A percentile compares a stretch with the other conserved stretches of the same genome.
These are phyloP conservation scores for Campoplex nolae DNA, from an alignment of 2,888 invertebrate genomes.

Conservation along the genomic window DNA sequence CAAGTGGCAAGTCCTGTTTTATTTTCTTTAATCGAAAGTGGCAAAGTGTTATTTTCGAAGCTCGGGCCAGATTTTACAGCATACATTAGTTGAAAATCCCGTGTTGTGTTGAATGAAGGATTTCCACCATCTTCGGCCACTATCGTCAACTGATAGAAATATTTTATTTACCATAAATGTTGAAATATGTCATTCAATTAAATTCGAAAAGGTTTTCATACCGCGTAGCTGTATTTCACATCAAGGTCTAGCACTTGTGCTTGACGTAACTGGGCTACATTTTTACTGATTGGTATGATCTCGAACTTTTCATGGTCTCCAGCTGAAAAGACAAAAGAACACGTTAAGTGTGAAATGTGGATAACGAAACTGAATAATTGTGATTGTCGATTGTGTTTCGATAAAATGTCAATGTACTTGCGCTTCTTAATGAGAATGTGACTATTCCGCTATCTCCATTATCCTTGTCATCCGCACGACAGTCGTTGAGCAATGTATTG, in stretches of 20 bases:
- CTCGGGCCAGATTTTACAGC: slow-evolving; percentile 69
- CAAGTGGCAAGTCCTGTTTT: slow-evolving; percentile 61
- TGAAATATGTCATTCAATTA: not conserved
- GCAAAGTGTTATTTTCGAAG: slow-evolving; percentile 67
- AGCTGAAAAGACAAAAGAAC: slow-evolving; percentile 36
- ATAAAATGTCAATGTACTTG: slow-evolving; percentile 79
- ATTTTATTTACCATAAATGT: not conserved
- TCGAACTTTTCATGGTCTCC: slow-evolving; percentile 69
- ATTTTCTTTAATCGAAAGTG: slow-evolving; percentile 72
- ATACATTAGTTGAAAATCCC: slow-evolving; percentile 67
- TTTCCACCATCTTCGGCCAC: slow-evolving; percentile 70
- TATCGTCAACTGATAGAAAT: slow-evolving; percentile 62
- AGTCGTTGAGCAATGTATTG: slow-evolving; percentile 82
- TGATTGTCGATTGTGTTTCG: not conserved
- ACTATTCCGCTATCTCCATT: slow-evolving; percentile 86
- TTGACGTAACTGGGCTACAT: slow-evolving; percentile 71
- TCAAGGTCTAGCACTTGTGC: slow-evolving; percentile 50
- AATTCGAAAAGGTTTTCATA: slow-evolving; percentile 8
- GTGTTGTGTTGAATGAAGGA: slow-evolving; percentile 56
- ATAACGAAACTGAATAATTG: not conserved
- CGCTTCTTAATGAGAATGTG: slow-evolving; percentile 84
- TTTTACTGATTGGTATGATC: slow-evolving; percentile 61
- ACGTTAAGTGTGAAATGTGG: not conserved
- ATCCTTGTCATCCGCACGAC: slow-evolving; percentile 87
- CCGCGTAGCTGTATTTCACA: slow-evolving; percentile 53